A percentile compares a stretch with the other conserved stretches of the same genome.
Evolutionary conservation across 2,113 vertebrate genomes (phyloP).

Genomic region (Probosciger aterrimus): DNA sequence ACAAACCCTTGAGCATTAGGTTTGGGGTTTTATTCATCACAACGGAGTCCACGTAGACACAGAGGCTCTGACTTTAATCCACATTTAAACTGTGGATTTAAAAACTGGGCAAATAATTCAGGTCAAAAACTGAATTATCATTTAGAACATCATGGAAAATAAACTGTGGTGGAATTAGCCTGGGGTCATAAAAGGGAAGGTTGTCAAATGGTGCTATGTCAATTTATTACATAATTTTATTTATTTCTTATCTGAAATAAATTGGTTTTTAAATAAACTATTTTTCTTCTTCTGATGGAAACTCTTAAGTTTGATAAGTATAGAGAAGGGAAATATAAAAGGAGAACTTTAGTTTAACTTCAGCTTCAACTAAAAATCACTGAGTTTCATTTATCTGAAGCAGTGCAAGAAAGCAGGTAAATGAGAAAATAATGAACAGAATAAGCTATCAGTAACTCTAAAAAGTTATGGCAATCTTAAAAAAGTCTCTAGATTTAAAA

Average conservation of each 20-base stretch:
- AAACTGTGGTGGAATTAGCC: neutral
- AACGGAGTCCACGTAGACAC: neutral
- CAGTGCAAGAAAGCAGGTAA: neutral
- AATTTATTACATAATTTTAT: neutral
- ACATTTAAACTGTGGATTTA: neutral
- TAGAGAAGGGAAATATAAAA: neutral
- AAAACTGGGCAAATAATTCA: neutral
- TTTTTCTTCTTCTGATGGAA: neutral
- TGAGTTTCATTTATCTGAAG: neutral
- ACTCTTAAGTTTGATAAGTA: neutral
- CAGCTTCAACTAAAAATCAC: neutral
- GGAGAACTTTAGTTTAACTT: neutral
- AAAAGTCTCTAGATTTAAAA: neutral
- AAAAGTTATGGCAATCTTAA: neutral
- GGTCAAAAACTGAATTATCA: neutral
- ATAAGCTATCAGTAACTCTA: neutral
- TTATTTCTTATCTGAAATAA: neutral
- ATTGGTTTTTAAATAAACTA: neutral
- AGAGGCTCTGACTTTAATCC: neutral
- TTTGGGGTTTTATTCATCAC: neutral
- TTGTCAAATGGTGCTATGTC: neutral
- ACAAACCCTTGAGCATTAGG: neutral
- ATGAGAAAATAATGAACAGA: neutral
- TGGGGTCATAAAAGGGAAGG: neutral
- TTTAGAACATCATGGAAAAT: neutral